Conservation (phyloP, 2,797 vertebrate species). For the Etheostoma nigrum region DNA sequence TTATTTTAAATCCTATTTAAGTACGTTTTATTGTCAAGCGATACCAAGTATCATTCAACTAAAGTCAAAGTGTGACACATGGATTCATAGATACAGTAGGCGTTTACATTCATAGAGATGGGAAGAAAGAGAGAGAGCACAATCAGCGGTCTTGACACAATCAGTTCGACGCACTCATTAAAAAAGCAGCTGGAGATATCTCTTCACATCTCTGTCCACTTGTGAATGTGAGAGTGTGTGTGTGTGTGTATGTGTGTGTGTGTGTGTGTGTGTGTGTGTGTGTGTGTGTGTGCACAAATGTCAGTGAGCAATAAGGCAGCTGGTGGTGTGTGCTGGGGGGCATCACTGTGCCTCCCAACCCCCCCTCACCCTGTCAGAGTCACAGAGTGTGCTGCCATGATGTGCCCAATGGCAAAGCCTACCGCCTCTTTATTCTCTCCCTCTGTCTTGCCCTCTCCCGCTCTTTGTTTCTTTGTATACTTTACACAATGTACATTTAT, state of each 20-base stretch:
- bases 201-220: constrained; percentile 81
- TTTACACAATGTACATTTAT: constrained; percentile 56
- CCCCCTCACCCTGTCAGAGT: constrained; percentile 81
- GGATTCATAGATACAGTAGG: constrained; percentile 28
- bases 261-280: constrained; percentile 25
- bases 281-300: constrained; percentile 79
- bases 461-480: constrained; percentile 70
- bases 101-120: constrained; percentile 39
- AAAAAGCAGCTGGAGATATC: constrained; percentile 86
- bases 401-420: constrained; percentile 83
- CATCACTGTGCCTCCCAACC: constrained; percentile 70
- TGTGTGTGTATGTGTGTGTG: constrained; percentile 36
- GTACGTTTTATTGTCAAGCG: background rate
- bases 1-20: background rate
- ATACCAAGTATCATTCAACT: constrained; percentile 8
- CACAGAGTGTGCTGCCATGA: constrained; percentile 85
- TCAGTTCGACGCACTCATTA: constrained; percentile 81
- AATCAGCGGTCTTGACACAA: constrained; percentile 75
- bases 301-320: constrained; percentile 85
- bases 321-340: constrained; percentile 84
- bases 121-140: constrained; percentile 34
- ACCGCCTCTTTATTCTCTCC: constrained; percentile 61
- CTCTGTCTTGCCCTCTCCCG: constrained; percentile 64
- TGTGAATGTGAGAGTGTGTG: constrained; percentile 42
- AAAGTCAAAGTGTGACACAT: constrained; percentile 16